Percentiles rank a stretch among this genome's conserved stretches.
Conservation (phyloP, 2,888 invertebrate genomes). For the Tiphia femorata region DNA sequence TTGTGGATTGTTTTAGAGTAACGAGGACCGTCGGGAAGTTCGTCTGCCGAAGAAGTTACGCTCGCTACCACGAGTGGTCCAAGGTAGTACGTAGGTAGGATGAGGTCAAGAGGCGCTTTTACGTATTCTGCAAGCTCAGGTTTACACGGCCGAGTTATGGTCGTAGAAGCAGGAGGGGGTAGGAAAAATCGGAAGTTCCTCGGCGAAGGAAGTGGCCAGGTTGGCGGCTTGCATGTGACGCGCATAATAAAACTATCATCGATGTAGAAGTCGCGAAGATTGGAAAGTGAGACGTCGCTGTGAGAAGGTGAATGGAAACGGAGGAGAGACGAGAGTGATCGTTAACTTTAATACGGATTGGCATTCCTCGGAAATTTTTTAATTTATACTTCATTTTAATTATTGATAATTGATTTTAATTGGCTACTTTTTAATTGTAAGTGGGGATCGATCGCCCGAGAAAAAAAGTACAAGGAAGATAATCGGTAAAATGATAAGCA, state of each 20-base stretch:
- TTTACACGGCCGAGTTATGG: slow-evolving; percentile 37
- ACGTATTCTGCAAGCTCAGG: slow-evolving; percentile 42
- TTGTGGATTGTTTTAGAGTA: slow-evolving; percentile 42
- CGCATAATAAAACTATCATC: slow-evolving; percentile 29
- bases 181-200: slow-evolving; percentile 37
- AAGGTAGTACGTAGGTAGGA: slow-evolving; percentile 8
- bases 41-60: slow-evolving; percentile 11
- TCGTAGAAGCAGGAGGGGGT: too few species aligned
- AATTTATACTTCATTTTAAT: too few species aligned
- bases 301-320: slow-evolving; percentile 4
- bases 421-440: too few species aligned
- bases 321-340: neutral
- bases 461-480: too few species aligned
- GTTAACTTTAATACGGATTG: too few species aligned
- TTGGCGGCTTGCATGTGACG: slow-evolving; percentile 27
- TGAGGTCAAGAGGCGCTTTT: slow-evolving; percentile 38
- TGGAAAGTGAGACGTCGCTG: slow-evolving; percentile 20
- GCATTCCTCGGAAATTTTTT: too few species aligned
- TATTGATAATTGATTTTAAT: too few species aligned
- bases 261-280: slow-evolving; percentile 16
- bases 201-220: slow-evolving; percentile 11
- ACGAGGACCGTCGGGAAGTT: slow-evolving; percentile 16
- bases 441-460: too few species aligned
- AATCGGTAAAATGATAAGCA: too few species aligned
- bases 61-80: neutral